phyloP scores from a whole-genome alignment of 2,888 invertebrate species.

The Chrysolina americana region DNA sequence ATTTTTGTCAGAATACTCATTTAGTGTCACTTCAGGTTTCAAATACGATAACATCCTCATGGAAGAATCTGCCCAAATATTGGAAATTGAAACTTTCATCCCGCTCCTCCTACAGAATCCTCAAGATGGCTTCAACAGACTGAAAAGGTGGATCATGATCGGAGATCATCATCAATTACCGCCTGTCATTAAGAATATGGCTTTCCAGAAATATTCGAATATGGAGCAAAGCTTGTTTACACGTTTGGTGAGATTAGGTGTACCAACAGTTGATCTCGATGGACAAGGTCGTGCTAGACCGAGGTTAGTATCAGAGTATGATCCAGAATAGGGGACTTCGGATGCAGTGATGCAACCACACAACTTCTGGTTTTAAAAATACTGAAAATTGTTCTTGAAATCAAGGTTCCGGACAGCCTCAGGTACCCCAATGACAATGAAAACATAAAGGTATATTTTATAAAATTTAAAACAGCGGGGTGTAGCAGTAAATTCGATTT shows the following conservation, averaged over 20 bases:
- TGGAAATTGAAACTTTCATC: constrained; percentile 99
- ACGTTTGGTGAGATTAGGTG: constrained; percentile 94
- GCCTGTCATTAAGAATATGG: constrained; percentile 99
- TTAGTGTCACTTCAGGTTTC: constrained; percentile 73
- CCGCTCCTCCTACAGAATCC: constrained; percentile 98
- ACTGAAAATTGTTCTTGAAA: too few species aligned
- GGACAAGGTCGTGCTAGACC: constrained; percentile 96
- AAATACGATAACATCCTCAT: constrained; percentile 99
- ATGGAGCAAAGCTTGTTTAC: constrained; percentile 99
- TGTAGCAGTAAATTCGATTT: too few species aligned
- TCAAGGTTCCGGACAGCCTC: too few species aligned
- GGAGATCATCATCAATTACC: constrained; percentile 99
- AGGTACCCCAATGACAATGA: too few species aligned
- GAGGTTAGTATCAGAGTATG: constrained; percentile 69
- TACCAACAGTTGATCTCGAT: constrained; percentile 97
- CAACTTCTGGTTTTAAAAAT: too few species aligned
- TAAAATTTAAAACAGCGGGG: too few species aligned
- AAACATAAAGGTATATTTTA: too few species aligned
- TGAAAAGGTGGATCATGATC: constrained; percentile 99
- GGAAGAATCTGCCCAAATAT: constrained; percentile 99
- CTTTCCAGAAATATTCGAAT: constrained; percentile 99
- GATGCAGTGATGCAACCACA: too few species aligned
- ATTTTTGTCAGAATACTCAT: background rate
- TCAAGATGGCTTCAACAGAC: constrained; percentile 93
- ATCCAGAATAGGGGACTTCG: too few species aligned